These are phyloP conservation scores for Scomber japonicus DNA, from an alignment of 2,113 vertebrate genomes.

Conservation along the genomic window DNA sequence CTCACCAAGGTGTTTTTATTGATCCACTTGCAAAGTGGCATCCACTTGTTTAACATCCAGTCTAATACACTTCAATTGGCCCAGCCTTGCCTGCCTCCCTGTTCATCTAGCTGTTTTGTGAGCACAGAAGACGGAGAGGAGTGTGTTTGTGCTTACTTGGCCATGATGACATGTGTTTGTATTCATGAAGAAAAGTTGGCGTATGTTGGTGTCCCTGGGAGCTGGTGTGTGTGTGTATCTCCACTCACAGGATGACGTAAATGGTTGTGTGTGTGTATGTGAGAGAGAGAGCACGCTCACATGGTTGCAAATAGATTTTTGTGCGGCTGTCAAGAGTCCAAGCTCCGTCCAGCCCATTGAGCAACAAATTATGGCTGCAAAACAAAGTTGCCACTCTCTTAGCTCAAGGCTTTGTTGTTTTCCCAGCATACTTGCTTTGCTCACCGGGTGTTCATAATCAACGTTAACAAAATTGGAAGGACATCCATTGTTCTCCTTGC, in stretches of 20 bases:
- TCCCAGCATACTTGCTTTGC: conserved; percentile 15
- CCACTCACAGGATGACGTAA: neutral
- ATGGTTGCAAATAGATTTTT: conserved; percentile 33
- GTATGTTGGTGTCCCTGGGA: neutral
- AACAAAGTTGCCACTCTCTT: conserved; percentile 28
- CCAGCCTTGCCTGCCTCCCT: conserved; percentile 33
- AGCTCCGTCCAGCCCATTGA: conserved; percentile 63
- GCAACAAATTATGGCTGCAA: conserved; percentile 56
- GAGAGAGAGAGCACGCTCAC: neutral
- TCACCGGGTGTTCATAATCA: conserved; percentile 70
- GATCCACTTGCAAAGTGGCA: conserved; percentile 71
- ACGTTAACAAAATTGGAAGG: conserved; percentile 65
- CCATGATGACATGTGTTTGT: neutral
- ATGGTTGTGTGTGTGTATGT: neutral
- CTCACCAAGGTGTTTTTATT: conserved; percentile 65
- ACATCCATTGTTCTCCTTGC: conserved; percentile 61
- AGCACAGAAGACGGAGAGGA: neutral
- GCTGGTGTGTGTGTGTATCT: neutral
- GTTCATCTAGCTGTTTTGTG: conserved; percentile 10
- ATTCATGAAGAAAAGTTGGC: neutral
- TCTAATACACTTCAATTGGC: conserved; percentile 65
- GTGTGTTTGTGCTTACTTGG: conserved; percentile 1
- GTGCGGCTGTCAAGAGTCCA: conserved; percentile 28
- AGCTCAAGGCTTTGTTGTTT: conserved; percentile 48
- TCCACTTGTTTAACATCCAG: conserved; percentile 77